Base-by-base conservation (phyloP, 2,797 vertebrate species). In the Morus bassanus region DNA sequence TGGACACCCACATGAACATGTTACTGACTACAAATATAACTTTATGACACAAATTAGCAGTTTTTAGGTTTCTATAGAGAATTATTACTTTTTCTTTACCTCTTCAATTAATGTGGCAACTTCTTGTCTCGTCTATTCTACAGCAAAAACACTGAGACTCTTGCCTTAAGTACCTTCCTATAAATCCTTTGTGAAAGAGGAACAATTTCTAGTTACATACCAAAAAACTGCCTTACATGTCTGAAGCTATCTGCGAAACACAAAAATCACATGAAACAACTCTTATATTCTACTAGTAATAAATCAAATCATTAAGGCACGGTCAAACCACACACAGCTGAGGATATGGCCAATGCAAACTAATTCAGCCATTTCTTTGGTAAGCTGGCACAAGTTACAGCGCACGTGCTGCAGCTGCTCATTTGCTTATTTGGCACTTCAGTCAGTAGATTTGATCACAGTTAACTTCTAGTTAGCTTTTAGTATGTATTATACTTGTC, bases 341-440 rank as follows among this genome's bases (percentile, higher is more conserved):
- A 73, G 54, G 54, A 45, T 17, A 39, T 1, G 17, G 43, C 19
- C 37, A n/a, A 41, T 6, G 8, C 9, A 48, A 74, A 60, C 18
- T 69, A 54, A 73, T 7, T n/a, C 46, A 39, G 46, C 30, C 51
- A 23, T 22, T 28, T 68, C 31, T 54, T 50, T 24, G 39, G 19
- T 9, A 70, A 50, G 9, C 25, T 25, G 37, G 54, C 16, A 51
- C 21, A 39, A 39, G 24, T 18, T 21, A 41, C 28, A 30, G 15
- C 1, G 7, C 0, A 0, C 5, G 4, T 3, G 4, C 23, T 50
- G 35, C 51, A 39, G 51, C 16, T n/a, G 43, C 25, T 68, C 30
- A 28, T 30, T 28, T 33, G 41, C 43, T 33, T 30, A 5, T 25
- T 57, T n/a, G 35, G 27, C 11, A 16, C 30, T 25, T 60, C 46